These are phyloP conservation scores for Sceliomorpha sp. DNA, from an alignment of 2,888 invertebrate species.

Conservation along the genomic window DNA sequence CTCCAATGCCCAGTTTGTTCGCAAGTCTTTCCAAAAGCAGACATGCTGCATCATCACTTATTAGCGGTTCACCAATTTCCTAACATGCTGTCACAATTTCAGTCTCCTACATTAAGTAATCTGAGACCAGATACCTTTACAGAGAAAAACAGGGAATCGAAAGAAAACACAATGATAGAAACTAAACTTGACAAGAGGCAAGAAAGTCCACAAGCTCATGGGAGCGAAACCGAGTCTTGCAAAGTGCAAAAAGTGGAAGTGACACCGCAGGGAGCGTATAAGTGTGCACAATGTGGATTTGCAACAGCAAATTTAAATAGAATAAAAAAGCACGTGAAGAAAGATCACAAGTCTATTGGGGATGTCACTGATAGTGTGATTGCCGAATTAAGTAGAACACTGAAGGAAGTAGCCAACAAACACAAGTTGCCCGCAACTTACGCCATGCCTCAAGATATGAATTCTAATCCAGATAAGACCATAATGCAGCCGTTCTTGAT, in stretches of 20 bases:
- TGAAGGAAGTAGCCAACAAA: conserved; percentile 82
- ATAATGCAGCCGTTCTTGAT: conserved; percentile 97
- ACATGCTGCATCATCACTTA: conserved; percentile 84
- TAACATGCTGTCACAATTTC: conserved; percentile 71
- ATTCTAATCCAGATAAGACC: conserved; percentile 82
- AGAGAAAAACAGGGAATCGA: conserved; percentile 64
- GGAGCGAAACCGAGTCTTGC: conserved; percentile 73
- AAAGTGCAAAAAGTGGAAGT: conserved; percentile 82
- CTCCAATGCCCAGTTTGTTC: conserved; percentile 84
- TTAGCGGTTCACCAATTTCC: conserved; percentile 83
- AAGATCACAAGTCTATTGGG: conserved; percentile 79
- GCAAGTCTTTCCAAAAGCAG: conserved; percentile 83
- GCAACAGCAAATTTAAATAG: conserved; percentile 75
- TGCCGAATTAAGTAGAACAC: conserved; percentile 80
- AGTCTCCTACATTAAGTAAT: conserved; percentile 62
- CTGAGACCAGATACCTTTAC: conserved; percentile 50
- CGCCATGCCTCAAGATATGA: conserved; percentile 83
- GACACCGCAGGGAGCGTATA: conserved; percentile 76
- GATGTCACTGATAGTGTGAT: conserved; percentile 78
- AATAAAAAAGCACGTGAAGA: conserved; percentile 81
- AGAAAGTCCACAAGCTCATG: conserved; percentile 68
- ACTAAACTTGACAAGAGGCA: conserved; percentile 77
- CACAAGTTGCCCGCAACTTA: conserved; percentile 84
- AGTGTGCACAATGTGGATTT: conserved; percentile 76
- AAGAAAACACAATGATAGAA: conserved; percentile 67